Percentiles rank a stretch among this genome's conserved stretches.
phyloP scores from a whole-genome alignment of 2,888 invertebrate species.

The Tipula lateralis region DNA sequence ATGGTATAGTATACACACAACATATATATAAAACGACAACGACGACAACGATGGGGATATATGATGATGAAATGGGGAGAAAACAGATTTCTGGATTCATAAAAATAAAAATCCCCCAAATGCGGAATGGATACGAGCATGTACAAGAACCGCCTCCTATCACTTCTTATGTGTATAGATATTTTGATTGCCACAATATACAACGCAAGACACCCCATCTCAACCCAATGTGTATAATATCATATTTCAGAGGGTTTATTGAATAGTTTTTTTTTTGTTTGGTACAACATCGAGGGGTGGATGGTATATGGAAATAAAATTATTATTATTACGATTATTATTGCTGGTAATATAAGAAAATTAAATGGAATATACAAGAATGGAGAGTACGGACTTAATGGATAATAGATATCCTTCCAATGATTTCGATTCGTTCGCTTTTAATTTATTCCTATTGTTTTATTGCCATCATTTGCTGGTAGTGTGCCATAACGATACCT shows the following conservation, averaged over 20 bases:
- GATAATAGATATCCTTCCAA: background rate
- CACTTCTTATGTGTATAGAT: background rate
- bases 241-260: background rate
- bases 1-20: too few relatives aligned
- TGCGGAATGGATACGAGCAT: background rate
- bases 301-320: background rate
- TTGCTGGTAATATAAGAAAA: background rate
- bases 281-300: background rate
- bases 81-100: background rate
- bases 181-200: background rate
- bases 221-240: background rate
- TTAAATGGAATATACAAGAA: background rate
- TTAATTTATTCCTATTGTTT: background rate
- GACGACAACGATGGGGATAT: background rate
- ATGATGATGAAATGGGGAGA: background rate
- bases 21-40: background rate
- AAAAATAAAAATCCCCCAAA: background rate
- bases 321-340: background rate
- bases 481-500: too few relatives aligned
- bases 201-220: background rate
- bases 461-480: background rate
- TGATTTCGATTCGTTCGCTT: background rate
- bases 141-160: background rate
- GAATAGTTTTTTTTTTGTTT: background rate
- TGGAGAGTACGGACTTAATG: background rate